Percentiles rank a stretch among this genome's conserved stretches.
Conservation (phyloP, 2,888 invertebrate genomes). For the Orthosia gracilis region DNA sequence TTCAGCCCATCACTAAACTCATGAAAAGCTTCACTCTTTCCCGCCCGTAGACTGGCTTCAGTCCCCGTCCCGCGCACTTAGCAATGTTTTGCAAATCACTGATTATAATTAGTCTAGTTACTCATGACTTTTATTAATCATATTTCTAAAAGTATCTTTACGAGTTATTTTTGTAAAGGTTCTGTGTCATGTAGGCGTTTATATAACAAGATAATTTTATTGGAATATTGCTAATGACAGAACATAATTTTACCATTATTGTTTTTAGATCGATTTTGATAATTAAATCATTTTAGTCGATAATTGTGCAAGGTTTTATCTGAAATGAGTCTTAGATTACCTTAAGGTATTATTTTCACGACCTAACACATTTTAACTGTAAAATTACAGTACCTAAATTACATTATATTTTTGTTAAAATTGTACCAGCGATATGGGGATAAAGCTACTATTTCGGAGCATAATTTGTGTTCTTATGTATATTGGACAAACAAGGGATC, state of each 20-base stretch:
- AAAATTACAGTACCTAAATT: neutral
- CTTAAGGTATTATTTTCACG: neutral
- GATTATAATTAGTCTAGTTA: constrained; percentile 60
- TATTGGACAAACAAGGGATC: neutral
- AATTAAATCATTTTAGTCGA: neutral
- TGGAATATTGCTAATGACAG: neutral
- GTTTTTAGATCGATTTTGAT: neutral
- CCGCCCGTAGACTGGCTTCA: constrained; percentile 42
- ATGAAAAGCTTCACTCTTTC: constrained; percentile 62
- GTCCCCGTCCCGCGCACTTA: constrained; percentile 33
- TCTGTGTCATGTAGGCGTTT: constrained; percentile 19
- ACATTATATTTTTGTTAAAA: too few species aligned
- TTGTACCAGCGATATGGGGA: neutral
- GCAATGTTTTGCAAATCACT: constrained; percentile 51
- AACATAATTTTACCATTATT: neutral
- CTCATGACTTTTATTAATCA: constrained; percentile 51
- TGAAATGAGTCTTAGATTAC: neutral
- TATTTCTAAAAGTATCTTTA: constrained; percentile 29
- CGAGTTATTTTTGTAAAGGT: constrained; percentile 21
- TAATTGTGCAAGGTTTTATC: too few species aligned
- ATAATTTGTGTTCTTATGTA: neutral
- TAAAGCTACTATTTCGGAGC: neutral
- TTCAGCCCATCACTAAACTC: constrained; percentile 48
- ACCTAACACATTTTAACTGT: neutral
- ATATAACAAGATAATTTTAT: neutral